Percentiles rank a stretch among this genome's conserved stretches.
These are phyloP conservation scores for Andrena cerasifolii DNA, from an alignment of 1,140 invertebrate species.

Conservation along the genomic window DNA sequence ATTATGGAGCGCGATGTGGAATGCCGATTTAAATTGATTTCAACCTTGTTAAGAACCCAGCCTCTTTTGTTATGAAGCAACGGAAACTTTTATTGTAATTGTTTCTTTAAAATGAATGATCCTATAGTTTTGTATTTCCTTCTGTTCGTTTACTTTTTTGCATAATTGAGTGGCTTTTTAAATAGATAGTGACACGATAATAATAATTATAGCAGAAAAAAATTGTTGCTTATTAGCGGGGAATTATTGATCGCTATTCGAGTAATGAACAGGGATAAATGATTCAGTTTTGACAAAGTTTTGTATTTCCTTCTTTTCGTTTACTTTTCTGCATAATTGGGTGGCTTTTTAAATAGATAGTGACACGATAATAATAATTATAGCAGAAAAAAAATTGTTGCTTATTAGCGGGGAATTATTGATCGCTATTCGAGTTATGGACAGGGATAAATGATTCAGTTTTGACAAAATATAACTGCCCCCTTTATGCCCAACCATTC, in stretches of 20 bases:
- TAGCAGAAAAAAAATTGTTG: too few relatives aligned
- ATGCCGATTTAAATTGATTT: conserved; percentile 23
- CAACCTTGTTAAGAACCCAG: not conserved
- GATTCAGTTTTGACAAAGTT: conserved; percentile 53
- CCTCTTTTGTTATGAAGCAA: not conserved
- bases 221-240: not conserved
- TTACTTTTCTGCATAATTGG: too few relatives aligned
- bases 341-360: too few relatives aligned
- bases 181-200: too few relatives aligned
- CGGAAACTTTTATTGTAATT: not conserved
- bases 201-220: too few relatives aligned
- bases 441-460: conserved; percentile 40
- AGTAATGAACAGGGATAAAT: conserved; percentile 26
- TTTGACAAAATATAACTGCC: conserved; percentile 52
- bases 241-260: not conserved
- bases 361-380: too few relatives aligned
- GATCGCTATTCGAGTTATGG: not conserved
- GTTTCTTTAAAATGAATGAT: not conserved
- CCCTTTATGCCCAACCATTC: conserved; percentile 11
- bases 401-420: not conserved
- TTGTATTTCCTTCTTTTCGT: too few relatives aligned
- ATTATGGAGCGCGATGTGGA: not conserved
- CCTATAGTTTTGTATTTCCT: too few relatives aligned
- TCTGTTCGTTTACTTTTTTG: too few relatives aligned
- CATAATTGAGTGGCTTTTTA: too few relatives aligned